phyloP scores from a whole-genome alignment of 2,888 invertebrate genomes.

The Ceratothoa steindachneri region DNA sequence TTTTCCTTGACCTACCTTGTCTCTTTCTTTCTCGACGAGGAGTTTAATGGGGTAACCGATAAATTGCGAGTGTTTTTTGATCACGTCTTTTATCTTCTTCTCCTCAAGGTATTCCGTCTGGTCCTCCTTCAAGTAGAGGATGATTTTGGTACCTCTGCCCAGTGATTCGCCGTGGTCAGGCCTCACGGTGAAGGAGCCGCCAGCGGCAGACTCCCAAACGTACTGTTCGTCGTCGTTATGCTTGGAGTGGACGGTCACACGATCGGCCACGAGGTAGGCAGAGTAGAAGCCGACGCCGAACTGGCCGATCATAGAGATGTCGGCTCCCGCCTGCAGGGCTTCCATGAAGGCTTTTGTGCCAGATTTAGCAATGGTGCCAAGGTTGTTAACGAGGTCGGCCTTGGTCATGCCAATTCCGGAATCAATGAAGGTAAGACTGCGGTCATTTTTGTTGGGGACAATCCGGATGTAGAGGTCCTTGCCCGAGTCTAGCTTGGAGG shows the following conservation, averaged over 20 bases:
- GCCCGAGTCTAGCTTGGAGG: slow-evolving; percentile 82
- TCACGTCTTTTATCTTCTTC: slow-evolving; percentile 88
- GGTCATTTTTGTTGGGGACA: slow-evolving; percentile 90
- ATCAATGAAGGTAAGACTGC: slow-evolving; percentile 91
- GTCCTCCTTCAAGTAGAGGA: slow-evolving; percentile 92
- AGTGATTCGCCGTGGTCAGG: slow-evolving; percentile 67
- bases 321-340: slow-evolving; percentile 96
- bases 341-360: slow-evolving; percentile 99
- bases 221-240: slow-evolving; percentile 98
- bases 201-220: slow-evolving; percentile 96
- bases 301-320: slow-evolving; percentile 99
- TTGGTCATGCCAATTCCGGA: slow-evolving; percentile 99
- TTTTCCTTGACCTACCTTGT: slow-evolving; percentile 73
- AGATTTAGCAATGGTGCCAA: slow-evolving; percentile 98
- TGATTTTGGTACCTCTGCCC: slow-evolving; percentile 91
- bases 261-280: slow-evolving; percentile 92
- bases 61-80: slow-evolving; percentile 98
- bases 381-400: slow-evolving; percentile 95
- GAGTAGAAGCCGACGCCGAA: slow-evolving; percentile 99
- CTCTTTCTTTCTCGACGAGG: slow-evolving; percentile 90
- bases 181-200: slow-evolving; percentile 91
- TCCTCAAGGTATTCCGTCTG: slow-evolving; percentile 92
- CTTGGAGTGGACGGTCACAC: slow-evolving; percentile 85
- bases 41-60: slow-evolving; percentile 98
- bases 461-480: slow-evolving; percentile 95